A percentile compares a stretch with the other conserved stretches of the same genome.
Evolutionary conservation across 92 coral and sea anemone species (phyloP).

Genomic region (Epizoanthus fatuus): DNA sequence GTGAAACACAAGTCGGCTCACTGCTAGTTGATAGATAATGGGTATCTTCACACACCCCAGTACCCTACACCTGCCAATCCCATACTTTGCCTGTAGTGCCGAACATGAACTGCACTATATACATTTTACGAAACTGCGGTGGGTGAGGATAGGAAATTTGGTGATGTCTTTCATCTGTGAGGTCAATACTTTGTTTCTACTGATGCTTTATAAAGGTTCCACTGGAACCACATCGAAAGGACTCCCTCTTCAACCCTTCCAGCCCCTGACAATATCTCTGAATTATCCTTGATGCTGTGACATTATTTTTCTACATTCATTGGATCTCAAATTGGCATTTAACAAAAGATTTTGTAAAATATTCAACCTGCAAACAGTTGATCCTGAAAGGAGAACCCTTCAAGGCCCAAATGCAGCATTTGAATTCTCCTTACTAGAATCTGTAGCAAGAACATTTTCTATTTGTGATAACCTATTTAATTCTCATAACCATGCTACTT

Average conservation of each 20-base stretch:
- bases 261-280: slow-evolving; percentile 28
- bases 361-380: background rate
- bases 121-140: background rate
- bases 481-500: background rate
- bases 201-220: background rate
- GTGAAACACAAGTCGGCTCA: too few relatives aligned
- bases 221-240: background rate
- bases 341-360: background rate
- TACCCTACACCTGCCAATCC: too few relatives aligned
- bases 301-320: background rate
- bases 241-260: background rate
- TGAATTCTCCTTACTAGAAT: too few relatives aligned
- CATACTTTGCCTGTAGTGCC: too few relatives aligned
- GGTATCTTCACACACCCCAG: too few relatives aligned
- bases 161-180: background rate
- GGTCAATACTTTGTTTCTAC: background rate
- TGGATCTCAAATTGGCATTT: background rate
- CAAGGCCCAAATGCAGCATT: too few relatives aligned
- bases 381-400: too few relatives aligned
- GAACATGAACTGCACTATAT: too few relatives aligned
- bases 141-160: background rate
- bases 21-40: too few relatives aligned
- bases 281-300: background rate
- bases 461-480: too few relatives aligned
- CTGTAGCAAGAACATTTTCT: too few relatives aligned